Evolutionary conservation across 2,113 vertebrate species (phyloP).

Genomic region (Merops nubicus): DNA sequence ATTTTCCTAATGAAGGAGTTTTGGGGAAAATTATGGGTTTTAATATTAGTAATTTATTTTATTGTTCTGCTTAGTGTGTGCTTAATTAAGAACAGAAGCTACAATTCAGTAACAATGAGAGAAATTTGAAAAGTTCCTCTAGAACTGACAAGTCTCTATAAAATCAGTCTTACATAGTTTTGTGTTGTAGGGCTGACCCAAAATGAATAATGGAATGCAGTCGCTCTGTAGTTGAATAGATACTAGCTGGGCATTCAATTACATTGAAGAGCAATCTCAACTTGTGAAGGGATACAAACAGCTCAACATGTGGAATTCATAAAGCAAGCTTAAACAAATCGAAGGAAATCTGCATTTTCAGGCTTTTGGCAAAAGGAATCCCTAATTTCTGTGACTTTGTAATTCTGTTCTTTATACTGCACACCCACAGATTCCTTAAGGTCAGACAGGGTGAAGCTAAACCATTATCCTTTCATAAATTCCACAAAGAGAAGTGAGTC

Average conservation of each 20-base stretch:
- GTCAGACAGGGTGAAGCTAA: background rate
- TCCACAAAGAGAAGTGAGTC: background rate
- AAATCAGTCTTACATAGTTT: background rate
- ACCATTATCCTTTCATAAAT: background rate
- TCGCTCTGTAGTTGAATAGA: background rate
- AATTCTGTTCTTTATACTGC: background rate
- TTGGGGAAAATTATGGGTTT: accelerated
- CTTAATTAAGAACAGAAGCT: background rate
- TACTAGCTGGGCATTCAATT: background rate
- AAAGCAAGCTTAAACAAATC: background rate
- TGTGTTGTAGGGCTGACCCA: background rate
- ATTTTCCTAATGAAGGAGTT: background rate
- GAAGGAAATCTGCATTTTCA: background rate
- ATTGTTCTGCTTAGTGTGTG: background rate
- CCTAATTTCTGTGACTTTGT: background rate
- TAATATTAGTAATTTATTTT: background rate
- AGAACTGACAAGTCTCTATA: background rate
- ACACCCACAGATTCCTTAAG: background rate
- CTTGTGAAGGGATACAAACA: accelerated
- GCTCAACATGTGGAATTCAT: background rate
- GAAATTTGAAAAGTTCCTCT: background rate
- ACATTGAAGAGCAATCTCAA: background rate
- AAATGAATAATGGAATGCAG: background rate
- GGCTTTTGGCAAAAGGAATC: background rate
- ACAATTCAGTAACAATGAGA: background rate